These are phyloP conservation scores for Protodeltote pygarga DNA, from an alignment of 2,888 invertebrate genomes.

Conservation along the genomic window DNA sequence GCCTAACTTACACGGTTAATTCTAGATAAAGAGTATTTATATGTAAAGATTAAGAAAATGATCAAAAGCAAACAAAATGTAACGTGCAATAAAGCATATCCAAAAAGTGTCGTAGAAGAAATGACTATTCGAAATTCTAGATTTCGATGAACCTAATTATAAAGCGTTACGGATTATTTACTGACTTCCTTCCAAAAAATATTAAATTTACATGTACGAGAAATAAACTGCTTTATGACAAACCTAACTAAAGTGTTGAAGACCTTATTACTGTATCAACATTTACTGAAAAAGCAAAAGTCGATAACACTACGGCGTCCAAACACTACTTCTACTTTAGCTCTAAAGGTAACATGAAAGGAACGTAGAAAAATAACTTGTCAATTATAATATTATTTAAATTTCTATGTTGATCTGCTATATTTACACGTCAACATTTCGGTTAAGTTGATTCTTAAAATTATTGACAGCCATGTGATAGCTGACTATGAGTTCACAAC, in stretches of 20 bases:
- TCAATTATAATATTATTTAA: constrained; percentile 82
- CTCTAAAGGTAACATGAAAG: constrained; percentile 73
- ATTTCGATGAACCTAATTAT: constrained; percentile 85
- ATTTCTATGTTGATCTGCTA: constrained; percentile 84
- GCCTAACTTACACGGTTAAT: constrained; percentile 76
- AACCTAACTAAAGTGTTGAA: constrained; percentile 36
- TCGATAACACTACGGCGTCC: constrained; percentile 48
- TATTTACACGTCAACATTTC: constrained; percentile 86
- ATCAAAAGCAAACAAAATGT: constrained; percentile 56
- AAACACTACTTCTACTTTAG: constrained; percentile 55
- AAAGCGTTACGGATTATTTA: constrained; percentile 84
- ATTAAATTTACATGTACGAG: constrained; percentile 60
- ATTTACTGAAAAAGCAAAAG: constrained; percentile 54
- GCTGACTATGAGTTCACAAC: constrained; percentile 84
- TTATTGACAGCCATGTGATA: constrained; percentile 87
- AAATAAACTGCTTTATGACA: constrained; percentile 39
- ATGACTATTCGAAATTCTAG: constrained; percentile 80
- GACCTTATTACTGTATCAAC: constrained; percentile 61
- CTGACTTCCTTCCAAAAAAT: constrained; percentile 73
- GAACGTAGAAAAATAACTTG: constrained; percentile 86
- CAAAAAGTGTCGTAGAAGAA: constrained; percentile 74
- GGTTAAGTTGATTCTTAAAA: constrained; percentile 83
- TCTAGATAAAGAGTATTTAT: constrained; percentile 66
- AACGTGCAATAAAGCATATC: constrained; percentile 76
- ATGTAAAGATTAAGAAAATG: constrained; percentile 54